Evolutionary conservation across 2,797 vertebrate species (phyloP), one percentile per base, ranked within the genome.

Genomic region (Pseudopleuronectes americanus): DNA sequence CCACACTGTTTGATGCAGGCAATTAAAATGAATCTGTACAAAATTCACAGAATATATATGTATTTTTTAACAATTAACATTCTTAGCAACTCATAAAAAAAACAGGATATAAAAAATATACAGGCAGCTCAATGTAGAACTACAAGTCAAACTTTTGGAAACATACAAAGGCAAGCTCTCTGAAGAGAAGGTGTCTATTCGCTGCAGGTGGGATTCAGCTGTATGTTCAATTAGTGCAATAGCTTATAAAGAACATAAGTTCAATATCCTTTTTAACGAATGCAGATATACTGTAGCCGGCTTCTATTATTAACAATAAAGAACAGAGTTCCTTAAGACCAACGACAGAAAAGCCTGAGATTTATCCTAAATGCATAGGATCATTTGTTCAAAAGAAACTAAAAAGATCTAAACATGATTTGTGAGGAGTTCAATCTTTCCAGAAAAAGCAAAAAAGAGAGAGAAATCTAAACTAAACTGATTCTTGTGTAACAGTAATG

Each of bases 361-460:
- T 75, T 65, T 26, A 8, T 79, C 13, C 47, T 67, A 19, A 66
- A 83, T 92, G 89, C 87, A 92, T 92, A 91, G 72, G 31, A 73
- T 74, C 68, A 68, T 76, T 53, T 14, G 19, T 56, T 57, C 52
- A 68, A 47, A 9, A 22, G 54, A 54, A 58, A 45, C 1, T 6
- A 8, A 62, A 61, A 33, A 0, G 5, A 53, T 17, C 33, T 56
- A 56, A 38, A 57, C 17, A 17, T 19, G 28, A 31, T 7, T 31
- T 31, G 28, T 31, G 7, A 48, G 22, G 9, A 23, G 48, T 51
- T 22, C 13, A 4, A 10, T 49, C 8, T 41, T 41, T 41, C 14
- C 3, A 9, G 0, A 8, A 6, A 61, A 22, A 28, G 54, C 2
- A n/a, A 43, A 28, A 12, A 4, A 51, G 22, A 64, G 16, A 17